Evolutionary conservation across 2,888 invertebrate genomes (phyloP).

Genomic region (Leptinotarsa peninsularis): DNA sequence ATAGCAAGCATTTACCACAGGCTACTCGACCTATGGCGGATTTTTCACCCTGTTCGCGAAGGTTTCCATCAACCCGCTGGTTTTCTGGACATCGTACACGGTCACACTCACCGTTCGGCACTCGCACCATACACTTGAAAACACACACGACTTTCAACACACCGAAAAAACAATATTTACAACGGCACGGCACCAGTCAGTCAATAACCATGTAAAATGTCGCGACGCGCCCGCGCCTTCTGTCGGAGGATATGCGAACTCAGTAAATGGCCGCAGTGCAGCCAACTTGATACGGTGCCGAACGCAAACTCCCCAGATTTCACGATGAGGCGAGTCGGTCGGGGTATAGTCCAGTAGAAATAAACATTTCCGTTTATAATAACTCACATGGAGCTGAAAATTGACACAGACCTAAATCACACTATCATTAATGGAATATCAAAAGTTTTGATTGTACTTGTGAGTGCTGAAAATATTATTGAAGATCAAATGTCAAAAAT

Average conservation of each 20-base stretch:
- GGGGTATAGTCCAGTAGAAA: too few relatives aligned
- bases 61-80: conserved; percentile 57
- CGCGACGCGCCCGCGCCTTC: conserved; percentile 72
- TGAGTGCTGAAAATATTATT: too few relatives aligned
- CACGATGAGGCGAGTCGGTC: neutral
- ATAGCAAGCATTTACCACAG: conserved; percentile 59
- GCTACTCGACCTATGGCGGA: conserved; percentile 67
- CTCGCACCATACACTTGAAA: conserved; percentile 60
- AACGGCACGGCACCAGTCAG: conserved; percentile 74
- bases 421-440: too few relatives aligned
- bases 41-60: conserved; percentile 56
- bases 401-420: too few relatives aligned
- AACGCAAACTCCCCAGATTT: neutral
- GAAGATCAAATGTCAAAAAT: too few relatives aligned
- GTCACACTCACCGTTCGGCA: conserved; percentile 55
- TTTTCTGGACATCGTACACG: conserved; percentile 56
- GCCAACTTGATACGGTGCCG: conserved; percentile 37
- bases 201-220: conserved; percentile 81
- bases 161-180: conserved; percentile 75
- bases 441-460: too few relatives aligned
- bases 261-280: conserved; percentile 40
- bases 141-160: conserved; percentile 61
- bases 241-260: conserved; percentile 52
- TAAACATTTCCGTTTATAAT: too few relatives aligned
- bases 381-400: too few relatives aligned